Evolutionary conservation across 2,888 invertebrate genomes (phyloP).

Genomic region (Altica lythri): DNA sequence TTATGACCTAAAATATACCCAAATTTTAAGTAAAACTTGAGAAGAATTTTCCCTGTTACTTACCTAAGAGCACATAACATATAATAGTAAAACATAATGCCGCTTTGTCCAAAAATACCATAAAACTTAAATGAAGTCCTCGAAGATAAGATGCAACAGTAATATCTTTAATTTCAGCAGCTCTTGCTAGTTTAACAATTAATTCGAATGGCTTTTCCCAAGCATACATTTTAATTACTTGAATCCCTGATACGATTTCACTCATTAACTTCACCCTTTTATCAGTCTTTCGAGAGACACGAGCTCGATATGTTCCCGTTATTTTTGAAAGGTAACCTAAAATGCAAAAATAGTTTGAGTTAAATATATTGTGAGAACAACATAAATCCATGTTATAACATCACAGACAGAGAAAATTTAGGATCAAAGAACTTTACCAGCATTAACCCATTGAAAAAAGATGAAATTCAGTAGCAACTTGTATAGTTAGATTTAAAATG

Average conservation of each 20-base stretch:
- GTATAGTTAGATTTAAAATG: no score
- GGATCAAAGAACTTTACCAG: no score
- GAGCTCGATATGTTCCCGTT: constrained; percentile 71
- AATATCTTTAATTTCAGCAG: constrained; percentile 69
- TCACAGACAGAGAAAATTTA: no score
- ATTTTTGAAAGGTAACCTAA: constrained; percentile 65
- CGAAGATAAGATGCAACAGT: constrained; percentile 66
- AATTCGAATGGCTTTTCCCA: constrained; percentile 76
- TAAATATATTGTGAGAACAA: no score
- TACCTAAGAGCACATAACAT: constrained; percentile 72
- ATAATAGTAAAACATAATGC: constrained; percentile 78
- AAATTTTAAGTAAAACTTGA: not conserved
- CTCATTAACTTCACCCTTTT: constrained; percentile 84
- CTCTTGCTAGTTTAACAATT: constrained; percentile 71
- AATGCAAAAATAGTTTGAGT: not conserved
- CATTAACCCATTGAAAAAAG: no score
- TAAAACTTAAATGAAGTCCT: constrained; percentile 65
- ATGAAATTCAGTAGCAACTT: no score
- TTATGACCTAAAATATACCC: constrained; percentile 60
- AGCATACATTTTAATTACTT: constrained; percentile 66
- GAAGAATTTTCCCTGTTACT: no score
- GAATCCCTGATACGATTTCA: constrained; percentile 83
- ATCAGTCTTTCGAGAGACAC: constrained; percentile 80
- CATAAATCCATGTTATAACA: no score
- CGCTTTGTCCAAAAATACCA: constrained; percentile 80